Base-by-base conservation (phyloP, 2,113 vertebrate genomes). In the Alaudala cheleensis region DNA sequence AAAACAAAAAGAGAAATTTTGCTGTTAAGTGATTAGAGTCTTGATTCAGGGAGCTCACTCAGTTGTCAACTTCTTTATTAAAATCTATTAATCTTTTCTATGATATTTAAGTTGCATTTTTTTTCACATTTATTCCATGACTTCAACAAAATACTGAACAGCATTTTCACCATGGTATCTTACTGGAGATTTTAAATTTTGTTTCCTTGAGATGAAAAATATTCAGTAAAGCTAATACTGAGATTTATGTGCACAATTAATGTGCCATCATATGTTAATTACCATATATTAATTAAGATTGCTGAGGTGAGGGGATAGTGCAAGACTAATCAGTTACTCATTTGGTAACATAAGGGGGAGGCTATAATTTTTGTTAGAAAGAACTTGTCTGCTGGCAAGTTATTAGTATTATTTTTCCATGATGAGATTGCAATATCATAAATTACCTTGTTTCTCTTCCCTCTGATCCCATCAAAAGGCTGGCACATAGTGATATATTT, bases 391-490 rank as follows among this genome's bases (percentile, higher is more conserved):
- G 15, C 18, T 76, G 49, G 53, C 79, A 90, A 76, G 61, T 49
- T 82, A 49, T 31, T 76, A 57, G 57, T 26, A 34, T 71, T 78
- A 54, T 19, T 65, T 89, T 78, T 76, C 58, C n/a, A 20, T 76
- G 0, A 66, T 62, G 90, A 88, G 67, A 70, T 77, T 66, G 60
- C 71, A 47, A 57, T 81, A 24, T 53, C 3, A 2, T 77, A 53
- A 94, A 88, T 85, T 69, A 83, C 21, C 71, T 93, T 82, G 42
- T 77, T 95, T 77, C 50, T 82, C 53, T 90, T 92, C 29, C 25
- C 33, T 77, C 33, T 93, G 82, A 83, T 71, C 66, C 58, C 34
- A 51, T 61, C 71, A 62, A 58, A 81, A 83, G 42, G 14, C 51
- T 90, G 72, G 22, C 50, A 80, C 20, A 6, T 2, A 28, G 22